These are phyloP conservation scores for Ormyrus pomaceus DNA, from an alignment of 2,888 invertebrate species.

Conservation along the genomic window DNA sequence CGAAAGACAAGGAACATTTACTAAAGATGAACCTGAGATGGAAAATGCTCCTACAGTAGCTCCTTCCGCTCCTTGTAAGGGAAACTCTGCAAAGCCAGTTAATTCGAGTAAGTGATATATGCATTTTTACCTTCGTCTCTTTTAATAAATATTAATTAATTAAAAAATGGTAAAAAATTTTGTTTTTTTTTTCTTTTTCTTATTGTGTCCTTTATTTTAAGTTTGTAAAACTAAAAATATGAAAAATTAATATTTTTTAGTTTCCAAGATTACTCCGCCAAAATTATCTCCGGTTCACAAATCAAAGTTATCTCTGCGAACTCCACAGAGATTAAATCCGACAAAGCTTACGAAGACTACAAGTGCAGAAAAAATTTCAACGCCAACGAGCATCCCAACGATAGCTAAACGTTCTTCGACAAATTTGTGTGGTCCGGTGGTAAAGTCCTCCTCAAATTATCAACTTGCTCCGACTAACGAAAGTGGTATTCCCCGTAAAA, in stretches of 20 bases:
- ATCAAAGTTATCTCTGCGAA: conserved; percentile 63
- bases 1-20: conserved; percentile 93
- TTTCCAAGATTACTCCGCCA: conserved; percentile 23
- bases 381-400: conserved; percentile 58
- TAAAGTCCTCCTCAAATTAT: conserved; percentile 54
- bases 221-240: conserved; percentile 3
- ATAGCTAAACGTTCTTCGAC: conserved; percentile 58
- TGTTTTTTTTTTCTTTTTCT: neutral
- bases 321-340: conserved; percentile 56
- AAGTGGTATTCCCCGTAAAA: conserved; percentile 58
- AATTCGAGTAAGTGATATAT: conserved; percentile 35
- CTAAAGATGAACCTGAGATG: conserved; percentile 85
- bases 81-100: conserved; percentile 10
- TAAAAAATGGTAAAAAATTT: too few species aligned
- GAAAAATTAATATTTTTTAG: conserved; percentile 18
- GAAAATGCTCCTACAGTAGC: conserved; percentile 70
- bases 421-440: conserved; percentile 44
- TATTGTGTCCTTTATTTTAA: neutral
- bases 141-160: conserved; percentile 5
- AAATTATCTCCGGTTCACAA: conserved; percentile 59
- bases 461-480: conserved; percentile 63
- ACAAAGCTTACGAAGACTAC: conserved; percentile 62
- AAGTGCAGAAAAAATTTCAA: conserved; percentile 63
- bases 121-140: neutral
- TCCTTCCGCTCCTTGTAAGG: conserved; percentile 53